Evolutionary conservation across 2,888 invertebrate species (phyloP).

Genomic region (Apodemia hepburni): DNA sequence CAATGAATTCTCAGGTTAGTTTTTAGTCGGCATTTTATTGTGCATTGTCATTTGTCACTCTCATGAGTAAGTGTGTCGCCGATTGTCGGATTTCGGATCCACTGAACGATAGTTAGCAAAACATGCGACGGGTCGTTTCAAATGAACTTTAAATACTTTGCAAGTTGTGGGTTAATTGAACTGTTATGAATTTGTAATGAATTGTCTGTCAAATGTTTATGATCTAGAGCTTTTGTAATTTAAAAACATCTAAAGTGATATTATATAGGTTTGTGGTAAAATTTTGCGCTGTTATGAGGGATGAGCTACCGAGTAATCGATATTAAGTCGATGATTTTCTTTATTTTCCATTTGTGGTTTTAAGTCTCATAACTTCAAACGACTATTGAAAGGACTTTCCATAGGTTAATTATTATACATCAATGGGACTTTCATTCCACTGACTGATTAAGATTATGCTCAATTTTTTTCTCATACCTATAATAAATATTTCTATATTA

Average conservation of each 20-base stretch:
- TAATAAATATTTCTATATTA: too few species aligned
- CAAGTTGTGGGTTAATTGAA: slow-evolving; percentile 19
- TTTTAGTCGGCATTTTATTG: slow-evolving; percentile 16
- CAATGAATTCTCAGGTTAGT: slow-evolving; percentile 5
- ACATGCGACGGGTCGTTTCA: slow-evolving; percentile 45
- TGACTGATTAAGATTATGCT: too few species aligned
- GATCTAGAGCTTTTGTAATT: not conserved
- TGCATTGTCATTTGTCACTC: slow-evolving; percentile 47
- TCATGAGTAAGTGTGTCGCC: slow-evolving; percentile 62
- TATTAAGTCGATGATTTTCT: too few species aligned
- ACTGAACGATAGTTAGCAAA: slow-evolving; percentile 51
- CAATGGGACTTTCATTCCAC: too few species aligned
- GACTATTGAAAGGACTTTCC: too few species aligned
- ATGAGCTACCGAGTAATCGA: too few species aligned
- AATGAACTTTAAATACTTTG: slow-evolving; percentile 30
- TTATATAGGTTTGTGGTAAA: not conserved
- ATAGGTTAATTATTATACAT: too few species aligned
- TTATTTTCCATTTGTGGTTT: too few species aligned
- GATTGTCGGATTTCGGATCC: slow-evolving; percentile 50
- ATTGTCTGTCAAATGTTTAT: slow-evolving; percentile 2
- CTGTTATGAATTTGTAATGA: slow-evolving; percentile 10
- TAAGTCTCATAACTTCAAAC: too few species aligned
- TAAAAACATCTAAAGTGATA: not conserved
- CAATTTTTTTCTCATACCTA: too few species aligned
- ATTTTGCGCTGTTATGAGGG: not conserved